A percentile compares a stretch with the other conserved stretches of the same genome.
Conservation (phyloP, 2,888 invertebrate species). For the Glaucopsyche alexis region DNA sequence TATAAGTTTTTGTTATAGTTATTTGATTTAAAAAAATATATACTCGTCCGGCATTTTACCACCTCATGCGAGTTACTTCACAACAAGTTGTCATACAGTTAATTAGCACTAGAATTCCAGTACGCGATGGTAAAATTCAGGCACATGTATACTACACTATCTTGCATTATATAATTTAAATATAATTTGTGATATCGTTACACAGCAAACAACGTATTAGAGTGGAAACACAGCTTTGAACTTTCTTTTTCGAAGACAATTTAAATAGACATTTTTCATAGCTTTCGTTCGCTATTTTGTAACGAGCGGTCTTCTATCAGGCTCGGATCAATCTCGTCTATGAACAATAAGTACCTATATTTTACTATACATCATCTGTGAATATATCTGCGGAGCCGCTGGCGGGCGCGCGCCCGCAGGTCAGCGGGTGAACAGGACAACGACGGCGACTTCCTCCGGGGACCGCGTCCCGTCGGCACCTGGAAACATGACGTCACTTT, state of each 20-base stretch:
- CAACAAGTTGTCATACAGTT: neutral
- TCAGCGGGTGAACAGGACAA: conserved; percentile 8
- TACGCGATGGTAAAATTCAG: neutral
- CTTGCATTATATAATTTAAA: conserved; percentile 5
- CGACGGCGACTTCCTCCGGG: neutral
- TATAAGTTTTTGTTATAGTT: neutral
- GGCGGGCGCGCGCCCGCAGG: neutral
- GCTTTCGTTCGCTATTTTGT: neutral
- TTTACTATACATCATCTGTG: conserved; percentile 22
- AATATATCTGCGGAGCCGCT: conserved; percentile 7
- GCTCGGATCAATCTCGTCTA: neutral
- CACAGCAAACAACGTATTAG: neutral
- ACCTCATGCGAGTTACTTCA: neutral
- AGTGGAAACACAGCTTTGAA: neutral
- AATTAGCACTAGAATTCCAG: neutral
- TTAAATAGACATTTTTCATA: neutral
- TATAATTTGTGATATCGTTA: neutral
- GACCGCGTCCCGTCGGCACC: neutral
- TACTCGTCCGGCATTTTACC: neutral
- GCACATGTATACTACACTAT: neutral
- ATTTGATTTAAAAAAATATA: conserved; percentile 22
- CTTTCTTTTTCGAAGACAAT: neutral
- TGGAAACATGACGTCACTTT: neutral
- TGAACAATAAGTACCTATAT: conserved; percentile 18
- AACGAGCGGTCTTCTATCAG: neutral